Percentiles rank a stretch among this genome's conserved stretches.
Evolutionary conservation across 2,113 vertebrate genomes (phyloP).

Genomic region (Ptyas mucosa): DNA sequence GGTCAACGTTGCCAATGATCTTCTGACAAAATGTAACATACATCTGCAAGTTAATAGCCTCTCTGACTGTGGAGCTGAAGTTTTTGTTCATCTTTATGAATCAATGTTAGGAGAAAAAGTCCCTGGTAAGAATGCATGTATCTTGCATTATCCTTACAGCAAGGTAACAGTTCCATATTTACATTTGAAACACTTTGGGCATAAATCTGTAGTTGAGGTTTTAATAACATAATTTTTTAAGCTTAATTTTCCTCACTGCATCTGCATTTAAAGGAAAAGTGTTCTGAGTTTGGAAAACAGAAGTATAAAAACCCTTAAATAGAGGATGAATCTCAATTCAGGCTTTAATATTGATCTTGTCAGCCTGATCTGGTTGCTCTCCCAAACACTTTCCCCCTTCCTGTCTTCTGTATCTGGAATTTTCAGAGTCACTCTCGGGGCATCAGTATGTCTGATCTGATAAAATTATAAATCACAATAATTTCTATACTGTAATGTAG

Average conservation of each 20-base stretch:
- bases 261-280: not conserved
- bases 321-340: not conserved
- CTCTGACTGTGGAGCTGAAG: constrained; percentile 82
- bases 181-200: not conserved
- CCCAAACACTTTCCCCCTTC: not conserved
- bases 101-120: constrained; percentile 89
- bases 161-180: not conserved
- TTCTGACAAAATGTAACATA: constrained; percentile 83
- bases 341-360: not conserved
- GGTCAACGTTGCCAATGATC: constrained; percentile 84
- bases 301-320: not conserved
- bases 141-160: not conserved
- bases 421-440: not conserved
- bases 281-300: not conserved
- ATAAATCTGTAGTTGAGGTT: not conserved
- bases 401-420: not conserved
- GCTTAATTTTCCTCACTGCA: not conserved
- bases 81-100: constrained; percentile 86
- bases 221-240: not conserved
- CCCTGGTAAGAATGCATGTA: constrained; percentile 78
- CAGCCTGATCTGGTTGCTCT: not conserved
- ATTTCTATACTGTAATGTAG: not conserved
- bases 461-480: not conserved
- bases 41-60: constrained; percentile 74
- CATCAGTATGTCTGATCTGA: not conserved